phyloP scores from a whole-genome alignment of 2,888 invertebrate species.

The Myathropa florea region DNA sequence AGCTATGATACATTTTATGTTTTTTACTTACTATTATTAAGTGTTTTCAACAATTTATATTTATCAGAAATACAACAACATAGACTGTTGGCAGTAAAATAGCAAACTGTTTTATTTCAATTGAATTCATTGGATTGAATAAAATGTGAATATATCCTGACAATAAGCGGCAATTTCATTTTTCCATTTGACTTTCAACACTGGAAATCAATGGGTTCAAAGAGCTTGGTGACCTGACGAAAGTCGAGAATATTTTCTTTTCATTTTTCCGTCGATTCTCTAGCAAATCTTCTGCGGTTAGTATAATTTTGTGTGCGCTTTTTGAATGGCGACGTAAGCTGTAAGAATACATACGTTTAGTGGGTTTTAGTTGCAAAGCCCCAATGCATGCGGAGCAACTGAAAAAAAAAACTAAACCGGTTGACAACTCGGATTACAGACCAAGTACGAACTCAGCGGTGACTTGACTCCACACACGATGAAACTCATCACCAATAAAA shows the following conservation, averaged over 20 bases:
- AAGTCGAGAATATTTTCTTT: not conserved
- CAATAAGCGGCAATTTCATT: not conserved
- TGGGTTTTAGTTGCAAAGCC: no score
- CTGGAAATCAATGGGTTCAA: not conserved
- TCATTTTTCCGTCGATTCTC: slow-evolving; percentile 36
- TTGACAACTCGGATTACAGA: no score
- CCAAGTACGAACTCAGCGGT: no score
- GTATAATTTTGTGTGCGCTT: slow-evolving; percentile 31
- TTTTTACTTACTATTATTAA: not conserved
- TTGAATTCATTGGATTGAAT: not conserved
- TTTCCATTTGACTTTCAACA: not conserved
- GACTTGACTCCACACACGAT: no score
- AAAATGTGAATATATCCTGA: no score
- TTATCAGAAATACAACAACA: slow-evolving; percentile 34
- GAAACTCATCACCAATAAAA: no score
- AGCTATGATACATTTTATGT: not conserved
- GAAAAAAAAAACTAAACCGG: no score
- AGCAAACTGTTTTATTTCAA: not conserved
- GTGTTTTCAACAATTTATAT: slow-evolving; percentile 2
- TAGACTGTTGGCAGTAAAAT: slow-evolving; percentile 29
- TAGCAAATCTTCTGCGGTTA: slow-evolving; percentile 32
- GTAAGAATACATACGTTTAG: not conserved
- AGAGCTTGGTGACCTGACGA: not conserved
- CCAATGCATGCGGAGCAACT: no score
- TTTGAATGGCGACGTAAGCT: slow-evolving; percentile 50